These are phyloP conservation scores for Carabus problematicus DNA, from an alignment of 2,888 invertebrate genomes.

Conservation along the genomic window DNA sequence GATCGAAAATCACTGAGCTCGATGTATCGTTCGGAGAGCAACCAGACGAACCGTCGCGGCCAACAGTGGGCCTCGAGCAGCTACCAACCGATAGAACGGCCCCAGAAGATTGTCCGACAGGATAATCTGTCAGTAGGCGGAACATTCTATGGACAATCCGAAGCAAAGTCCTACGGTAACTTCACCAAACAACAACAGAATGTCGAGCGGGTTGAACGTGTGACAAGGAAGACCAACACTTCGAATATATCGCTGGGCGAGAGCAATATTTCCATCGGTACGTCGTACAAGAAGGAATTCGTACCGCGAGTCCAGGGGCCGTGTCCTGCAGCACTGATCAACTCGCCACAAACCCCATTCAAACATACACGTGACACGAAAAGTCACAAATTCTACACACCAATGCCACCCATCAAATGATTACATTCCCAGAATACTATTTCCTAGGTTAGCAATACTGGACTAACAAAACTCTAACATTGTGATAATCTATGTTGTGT, in stretches of 20 bases:
- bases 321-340: conserved; percentile 81
- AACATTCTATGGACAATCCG: conserved; percentile 76
- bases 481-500: conserved; percentile 53
- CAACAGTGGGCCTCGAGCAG: conserved; percentile 61
- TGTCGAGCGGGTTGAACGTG: conserved; percentile 65
- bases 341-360: conserved; percentile 77
- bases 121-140: conserved; percentile 78
- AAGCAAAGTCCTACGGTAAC: conserved; percentile 73
- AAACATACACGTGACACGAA: conserved; percentile 85
- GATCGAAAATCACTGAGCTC: conserved; percentile 82
- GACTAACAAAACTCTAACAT: conserved; percentile 51
- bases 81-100: conserved; percentile 64
- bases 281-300: conserved; percentile 81
- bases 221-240: conserved; percentile 70
- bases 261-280: conserved; percentile 64
- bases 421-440: conserved; percentile 18
- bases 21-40: conserved; percentile 72
- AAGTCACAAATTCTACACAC: conserved; percentile 84
- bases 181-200: conserved; percentile 63
- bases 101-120: conserved; percentile 66
- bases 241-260: conserved; percentile 82
- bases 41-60: conserved; percentile 59
- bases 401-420: conserved; percentile 63
- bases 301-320: conserved; percentile 74
- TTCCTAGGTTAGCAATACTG: conserved; percentile 37